Evolutionary conservation across 2,888 invertebrate genomes (phyloP).

Genomic region (Xestia sexstrigata): DNA sequence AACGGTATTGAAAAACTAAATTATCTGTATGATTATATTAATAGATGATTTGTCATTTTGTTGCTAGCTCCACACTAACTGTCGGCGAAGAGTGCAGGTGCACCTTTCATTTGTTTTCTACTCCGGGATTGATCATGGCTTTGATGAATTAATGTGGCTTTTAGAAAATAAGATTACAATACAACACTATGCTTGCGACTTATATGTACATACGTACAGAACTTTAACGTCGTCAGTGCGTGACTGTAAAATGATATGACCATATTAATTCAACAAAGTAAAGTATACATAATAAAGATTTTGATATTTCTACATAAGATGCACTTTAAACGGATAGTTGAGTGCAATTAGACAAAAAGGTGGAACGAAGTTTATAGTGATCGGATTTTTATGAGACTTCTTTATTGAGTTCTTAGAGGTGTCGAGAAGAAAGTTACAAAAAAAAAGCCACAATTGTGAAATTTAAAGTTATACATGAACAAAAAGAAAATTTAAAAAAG

Average conservation of each 20-base stretch:
- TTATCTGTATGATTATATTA: not conserved
- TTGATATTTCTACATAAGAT: conserved; percentile 52
- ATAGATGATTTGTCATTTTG: not conserved
- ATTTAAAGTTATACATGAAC: no score
- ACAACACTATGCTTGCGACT: not conserved
- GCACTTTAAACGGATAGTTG: conserved; percentile 56
- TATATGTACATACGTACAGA: not conserved
- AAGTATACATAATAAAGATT: conserved; percentile 29
- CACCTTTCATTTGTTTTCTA: conserved; percentile 42
- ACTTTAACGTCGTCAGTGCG: not conserved
- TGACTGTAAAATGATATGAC: not conserved
- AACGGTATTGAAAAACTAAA: not conserved
- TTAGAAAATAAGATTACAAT: not conserved
- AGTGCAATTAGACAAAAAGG: no score
- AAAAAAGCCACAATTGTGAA: no score
- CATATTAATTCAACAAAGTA: conserved; percentile 21
- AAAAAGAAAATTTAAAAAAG: no score
- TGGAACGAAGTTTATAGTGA: no score
- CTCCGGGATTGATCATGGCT: conserved; percentile 15
- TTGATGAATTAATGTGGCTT: conserved; percentile 31
- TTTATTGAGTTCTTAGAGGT: no score
- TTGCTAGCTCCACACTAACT: not conserved
- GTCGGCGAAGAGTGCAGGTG: not conserved
- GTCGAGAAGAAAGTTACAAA: no score
- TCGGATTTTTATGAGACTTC: no score